These are phyloP conservation scores for Siphamia tubifer DNA, from an alignment of 2,113 vertebrate genomes.

Conservation along the genomic window DNA sequence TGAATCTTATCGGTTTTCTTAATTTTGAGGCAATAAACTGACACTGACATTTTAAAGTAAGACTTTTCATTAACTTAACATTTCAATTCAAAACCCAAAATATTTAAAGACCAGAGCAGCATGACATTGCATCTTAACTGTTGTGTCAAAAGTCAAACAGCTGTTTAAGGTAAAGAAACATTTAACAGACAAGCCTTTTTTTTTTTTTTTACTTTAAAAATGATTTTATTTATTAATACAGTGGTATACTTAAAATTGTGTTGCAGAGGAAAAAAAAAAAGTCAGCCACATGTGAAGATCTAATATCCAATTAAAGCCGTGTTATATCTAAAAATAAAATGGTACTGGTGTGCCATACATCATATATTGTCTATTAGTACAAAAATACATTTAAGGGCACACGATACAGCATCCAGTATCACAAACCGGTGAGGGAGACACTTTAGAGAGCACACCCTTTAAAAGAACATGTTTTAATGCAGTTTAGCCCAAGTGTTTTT, in stretches of 20 bases:
- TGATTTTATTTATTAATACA: constrained; percentile 94
- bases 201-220: constrained; percentile 97
- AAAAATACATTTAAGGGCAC: constrained; percentile 99
- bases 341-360: constrained; percentile 94
- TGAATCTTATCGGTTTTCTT: too few relatives aligned
- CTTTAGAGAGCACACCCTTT: constrained; percentile 83
- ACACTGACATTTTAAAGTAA: too few relatives aligned
- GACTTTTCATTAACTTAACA: too few relatives aligned
- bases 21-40: too few relatives aligned
- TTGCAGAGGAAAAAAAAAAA: constrained; percentile 77
- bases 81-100: too few relatives aligned
- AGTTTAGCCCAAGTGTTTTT: constrained; percentile 87
- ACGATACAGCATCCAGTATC: constrained; percentile 93
- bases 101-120: too few relatives aligned
- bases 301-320: constrained; percentile 93
- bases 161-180: neutral
- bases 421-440: constrained; percentile 92
- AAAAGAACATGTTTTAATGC: constrained; percentile 88
- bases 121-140: too few relatives aligned
- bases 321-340: constrained; percentile 90
- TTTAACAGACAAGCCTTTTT: constrained; percentile 59
- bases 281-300: constrained; percentile 92
- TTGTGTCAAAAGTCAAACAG: too few relatives aligned
- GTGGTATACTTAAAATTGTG: constrained; percentile 95
- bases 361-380: constrained; percentile 99